Conservation (phyloP, 2,113 vertebrate species). For the Egretta garzetta region DNA sequence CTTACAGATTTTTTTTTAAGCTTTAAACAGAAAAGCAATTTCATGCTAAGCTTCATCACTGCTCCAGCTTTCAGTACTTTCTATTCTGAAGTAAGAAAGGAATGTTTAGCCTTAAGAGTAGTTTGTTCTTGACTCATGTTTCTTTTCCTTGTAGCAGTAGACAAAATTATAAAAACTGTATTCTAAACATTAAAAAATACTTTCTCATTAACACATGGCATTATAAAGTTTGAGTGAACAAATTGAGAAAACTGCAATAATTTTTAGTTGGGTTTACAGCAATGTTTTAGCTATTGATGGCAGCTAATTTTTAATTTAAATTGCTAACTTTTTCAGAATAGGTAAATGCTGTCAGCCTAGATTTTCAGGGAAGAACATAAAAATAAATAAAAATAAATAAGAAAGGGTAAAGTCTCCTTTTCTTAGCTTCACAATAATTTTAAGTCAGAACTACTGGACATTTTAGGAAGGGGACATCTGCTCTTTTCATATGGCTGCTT, state of each 20-base stretch:
- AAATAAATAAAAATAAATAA: not conserved
- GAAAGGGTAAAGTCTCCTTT: not conserved
- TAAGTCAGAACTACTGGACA: not conserved
- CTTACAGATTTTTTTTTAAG: not conserved
- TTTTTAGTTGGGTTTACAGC: not conserved
- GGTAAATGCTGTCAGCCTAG: not conserved
- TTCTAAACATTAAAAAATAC: not conserved
- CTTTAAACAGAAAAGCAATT: not conserved
- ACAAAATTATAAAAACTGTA: not conserved
- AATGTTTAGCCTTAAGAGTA: not conserved
- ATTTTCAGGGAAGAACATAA: not conserved
- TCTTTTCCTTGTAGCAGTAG: not conserved
- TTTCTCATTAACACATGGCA: not conserved
- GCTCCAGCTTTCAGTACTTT: not conserved
- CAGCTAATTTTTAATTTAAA: not conserved
- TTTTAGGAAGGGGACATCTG: conserved; percentile 8
- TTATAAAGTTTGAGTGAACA: not conserved
- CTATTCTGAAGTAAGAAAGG: not conserved
- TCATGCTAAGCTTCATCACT: not conserved
- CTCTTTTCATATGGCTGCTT: not conserved
- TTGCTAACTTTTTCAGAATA: not conserved
- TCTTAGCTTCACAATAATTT: not conserved
- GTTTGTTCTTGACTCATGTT: not conserved
- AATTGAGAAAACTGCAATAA: not conserved
- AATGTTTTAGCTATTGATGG: not conserved